Conservation (phyloP, 2,888 invertebrate species). For the Drosophila subquinaria region DNA sequence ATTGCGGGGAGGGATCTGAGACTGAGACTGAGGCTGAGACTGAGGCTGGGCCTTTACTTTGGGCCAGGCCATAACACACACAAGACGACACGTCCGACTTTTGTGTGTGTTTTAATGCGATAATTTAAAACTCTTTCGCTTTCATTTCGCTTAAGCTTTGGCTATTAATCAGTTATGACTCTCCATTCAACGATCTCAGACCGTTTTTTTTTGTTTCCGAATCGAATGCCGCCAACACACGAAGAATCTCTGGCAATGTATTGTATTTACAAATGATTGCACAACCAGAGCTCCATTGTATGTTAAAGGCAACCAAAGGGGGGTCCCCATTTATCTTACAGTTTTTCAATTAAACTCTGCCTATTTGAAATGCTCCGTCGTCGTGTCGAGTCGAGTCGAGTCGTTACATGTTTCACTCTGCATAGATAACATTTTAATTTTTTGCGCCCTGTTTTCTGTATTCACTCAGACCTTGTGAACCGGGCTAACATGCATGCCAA, state of each 20-base stretch:
- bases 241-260: slow-evolving; percentile 46
- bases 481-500: slow-evolving; percentile 64
- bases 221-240: slow-evolving; percentile 49
- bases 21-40: not conserved
- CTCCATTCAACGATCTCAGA: slow-evolving; percentile 39
- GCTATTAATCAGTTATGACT: slow-evolving; percentile 72
- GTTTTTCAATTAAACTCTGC: slow-evolving; percentile 68
- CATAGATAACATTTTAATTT: slow-evolving; percentile 68
- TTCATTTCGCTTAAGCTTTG: slow-evolving; percentile 65
- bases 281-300: slow-evolving; percentile 30
- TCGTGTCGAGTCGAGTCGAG: not conserved
- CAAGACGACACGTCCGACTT: slow-evolving; percentile 43
- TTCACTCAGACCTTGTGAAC: slow-evolving; percentile 29
- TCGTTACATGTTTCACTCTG: slow-evolving; percentile 47
- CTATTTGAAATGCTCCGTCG: slow-evolving; percentile 49
- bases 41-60: slow-evolving; percentile 53
- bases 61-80: slow-evolving; percentile 47
- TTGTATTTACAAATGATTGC: slow-evolving; percentile 34
- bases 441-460: slow-evolving; percentile 27
- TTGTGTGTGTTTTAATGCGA: slow-evolving; percentile 59
- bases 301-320: not conserved
- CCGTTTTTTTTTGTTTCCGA: slow-evolving; percentile 17
- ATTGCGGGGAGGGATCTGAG: not conserved
- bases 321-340: slow-evolving; percentile 52
- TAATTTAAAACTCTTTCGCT: slow-evolving; percentile 73